Conservation (phyloP, 92 coral and sea anemone genomes). For the Siderastrea radians region DNA sequence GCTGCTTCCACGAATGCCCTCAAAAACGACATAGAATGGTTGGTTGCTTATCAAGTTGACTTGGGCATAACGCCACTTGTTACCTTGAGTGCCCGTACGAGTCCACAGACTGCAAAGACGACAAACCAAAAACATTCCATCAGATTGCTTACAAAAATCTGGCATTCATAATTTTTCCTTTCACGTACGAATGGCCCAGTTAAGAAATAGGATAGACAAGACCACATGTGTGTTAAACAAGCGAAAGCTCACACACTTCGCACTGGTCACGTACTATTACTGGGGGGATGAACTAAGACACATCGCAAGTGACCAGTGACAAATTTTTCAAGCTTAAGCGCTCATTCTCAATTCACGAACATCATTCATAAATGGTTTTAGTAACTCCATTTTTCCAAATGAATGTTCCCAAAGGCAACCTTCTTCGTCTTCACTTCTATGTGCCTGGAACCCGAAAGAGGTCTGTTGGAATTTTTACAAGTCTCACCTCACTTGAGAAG, state of each 20-base stretch:
- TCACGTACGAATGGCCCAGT: too few relatives aligned
- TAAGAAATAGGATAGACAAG: too few relatives aligned
- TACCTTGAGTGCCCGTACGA: conserved; percentile 96
- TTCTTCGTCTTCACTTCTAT: too few relatives aligned
- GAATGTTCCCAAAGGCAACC: too few relatives aligned
- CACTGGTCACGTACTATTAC: too few relatives aligned
- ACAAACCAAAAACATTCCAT: not conserved
- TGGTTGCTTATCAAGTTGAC: conserved; percentile 86
- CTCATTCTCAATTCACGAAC: too few relatives aligned
- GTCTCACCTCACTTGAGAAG: conserved; percentile 75
- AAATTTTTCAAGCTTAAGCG: not conserved
- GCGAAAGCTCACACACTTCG: not conserved
- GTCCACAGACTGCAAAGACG: conserved; percentile 79
- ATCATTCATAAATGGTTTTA: too few relatives aligned
- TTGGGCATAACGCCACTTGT: conserved; percentile 94
- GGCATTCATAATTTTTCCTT: not conserved
- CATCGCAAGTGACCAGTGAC: too few relatives aligned
- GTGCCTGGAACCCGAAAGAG: not conserved
- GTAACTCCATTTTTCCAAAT: too few relatives aligned
- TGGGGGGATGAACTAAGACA: too few relatives aligned
- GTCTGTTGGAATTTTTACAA: not conserved
- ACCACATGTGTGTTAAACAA: too few relatives aligned
- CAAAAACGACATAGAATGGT: conserved; percentile 84
- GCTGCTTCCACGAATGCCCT: conserved; percentile 86
- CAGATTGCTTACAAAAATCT: too few relatives aligned